phyloP scores from a whole-genome alignment of 2,888 invertebrate genomes.

The Phalangium opilio region DNA sequence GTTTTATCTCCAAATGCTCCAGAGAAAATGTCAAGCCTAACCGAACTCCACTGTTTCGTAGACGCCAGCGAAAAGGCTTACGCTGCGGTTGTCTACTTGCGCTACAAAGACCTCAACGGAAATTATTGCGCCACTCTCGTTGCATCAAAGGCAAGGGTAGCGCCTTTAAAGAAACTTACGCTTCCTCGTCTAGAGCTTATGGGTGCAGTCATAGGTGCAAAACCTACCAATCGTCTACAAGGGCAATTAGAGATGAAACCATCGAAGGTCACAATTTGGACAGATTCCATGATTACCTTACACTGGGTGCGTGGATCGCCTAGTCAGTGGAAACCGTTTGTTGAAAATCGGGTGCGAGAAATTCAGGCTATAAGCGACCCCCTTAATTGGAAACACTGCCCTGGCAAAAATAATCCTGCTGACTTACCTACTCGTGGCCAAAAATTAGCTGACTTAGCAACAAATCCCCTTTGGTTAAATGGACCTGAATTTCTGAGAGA shows the following conservation, averaged over 20 bases:
- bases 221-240: not conserved
- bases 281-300: constrained; percentile 18
- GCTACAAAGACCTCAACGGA: too few relatives aligned
- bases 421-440: constrained; percentile 23
- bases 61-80: constrained; percentile 21
- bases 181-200: constrained; percentile 20
- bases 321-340: constrained; percentile 18
- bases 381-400: constrained; percentile 20
- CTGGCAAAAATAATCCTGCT: constrained; percentile 23
- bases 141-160: constrained; percentile 18
- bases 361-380: constrained; percentile 14
- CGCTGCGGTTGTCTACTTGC: constrained; percentile 17
- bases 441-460: constrained; percentile 5
- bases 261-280: constrained; percentile 10
- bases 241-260: constrained; percentile 2
- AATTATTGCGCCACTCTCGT: not conserved
- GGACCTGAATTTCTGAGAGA: constrained; percentile 20
- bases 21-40: too few relatives aligned
- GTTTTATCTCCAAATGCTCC: too few relatives aligned
- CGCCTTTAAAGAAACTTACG: constrained; percentile 19
- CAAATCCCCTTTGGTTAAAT: constrained; percentile 19
- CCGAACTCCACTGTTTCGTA: constrained; percentile 16
- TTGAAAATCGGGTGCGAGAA: constrained; percentile 21
- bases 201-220: constrained; percentile 9
- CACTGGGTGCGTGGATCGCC: constrained; percentile 18